Evolutionary conservation across 2,888 invertebrate species (phyloP).

Genomic region (Cephus sareptanus): DNA sequence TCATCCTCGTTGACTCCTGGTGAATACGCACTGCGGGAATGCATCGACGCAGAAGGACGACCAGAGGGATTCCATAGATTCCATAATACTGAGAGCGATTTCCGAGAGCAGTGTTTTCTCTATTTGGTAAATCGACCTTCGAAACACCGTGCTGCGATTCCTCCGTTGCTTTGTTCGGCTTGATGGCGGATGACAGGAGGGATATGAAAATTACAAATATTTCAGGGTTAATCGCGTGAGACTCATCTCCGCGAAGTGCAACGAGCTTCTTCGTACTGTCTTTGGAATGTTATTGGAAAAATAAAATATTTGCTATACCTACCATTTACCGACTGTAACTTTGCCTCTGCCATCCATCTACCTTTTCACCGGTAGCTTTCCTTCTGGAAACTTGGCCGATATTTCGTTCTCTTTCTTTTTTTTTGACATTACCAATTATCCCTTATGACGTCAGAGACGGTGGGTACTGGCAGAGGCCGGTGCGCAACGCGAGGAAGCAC

Average conservation of each 20-base stretch:
- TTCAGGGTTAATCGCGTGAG: background rate
- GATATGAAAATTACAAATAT: background rate
- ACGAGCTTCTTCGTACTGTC: background rate
- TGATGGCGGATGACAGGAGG: background rate
- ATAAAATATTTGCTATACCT: background rate
- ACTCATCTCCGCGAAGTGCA: background rate
- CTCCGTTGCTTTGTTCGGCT: background rate
- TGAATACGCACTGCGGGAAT: background rate
- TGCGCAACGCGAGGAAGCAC: slow-evolving; percentile 45
- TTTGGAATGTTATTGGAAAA: background rate
- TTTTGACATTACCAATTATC: slow-evolving; percentile 21
- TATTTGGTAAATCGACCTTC: background rate
- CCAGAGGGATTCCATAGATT: background rate
- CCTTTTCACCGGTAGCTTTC: background rate
- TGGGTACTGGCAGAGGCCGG: slow-evolving; percentile 27
- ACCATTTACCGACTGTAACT: background rate
- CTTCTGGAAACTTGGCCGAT: background rate
- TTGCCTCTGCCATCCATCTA: background rate
- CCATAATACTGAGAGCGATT: background rate
- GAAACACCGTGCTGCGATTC: background rate
- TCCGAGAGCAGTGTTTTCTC: background rate
- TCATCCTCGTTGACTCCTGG: background rate
- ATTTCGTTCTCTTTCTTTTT: background rate
- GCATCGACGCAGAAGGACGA: background rate
- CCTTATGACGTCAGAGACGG: slow-evolving; percentile 38